Evolutionary conservation across 2,888 invertebrate species (phyloP), one percentile per base, ranked within the genome.

Genomic region (Ochropleura leucogaster): DNA sequence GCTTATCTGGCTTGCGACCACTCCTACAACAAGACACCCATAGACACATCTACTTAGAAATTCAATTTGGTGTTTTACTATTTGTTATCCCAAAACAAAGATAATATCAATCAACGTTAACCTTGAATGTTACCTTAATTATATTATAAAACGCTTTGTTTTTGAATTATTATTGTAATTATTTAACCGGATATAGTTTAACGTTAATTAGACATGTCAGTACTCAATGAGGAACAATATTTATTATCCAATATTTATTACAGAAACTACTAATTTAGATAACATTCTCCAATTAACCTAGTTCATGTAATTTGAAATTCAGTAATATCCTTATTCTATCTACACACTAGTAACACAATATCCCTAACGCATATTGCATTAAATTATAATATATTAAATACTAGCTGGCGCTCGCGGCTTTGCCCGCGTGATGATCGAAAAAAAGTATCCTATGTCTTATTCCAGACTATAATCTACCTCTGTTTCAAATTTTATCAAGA

Each of bases 201-300:
- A 47, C 40, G 3, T 47, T 42, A 69, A 42, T 47, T 30, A 30
- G 8, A 7, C 10, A 6, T 40, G 40, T 44, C 40, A 51, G 16
- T 9, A 44, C 16, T 14, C 5, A 47, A 47, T 47, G 9, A 10
- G 30, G 7, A 72, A 14, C 53, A 20, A 40, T 40, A 18, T 49
- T 59, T 59, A 5, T 20, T 40, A n/a, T 55, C 0, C 44, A 49
- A 30, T 18, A 72, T 74, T n/a, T 59, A 51, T 47, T 18, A 20
- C 44, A 66, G 14, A 8, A 51, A 20, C 10, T 9, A 18, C 30
- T 60, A 42, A 79, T 75, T 51, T 75, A 42, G 46, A 71, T 53
- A 71, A 6, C 46, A 51, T 53, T 8, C 4, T 3, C n/a, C 47
- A 47, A 60, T 40, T 49, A 79, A 62, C n/a, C 12, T 18, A 55